A percentile compares a stretch with the other conserved stretches of the same genome.
Evolutionary conservation across 1,140 invertebrate species (phyloP).

Genomic region (Wasmannia auropunctata): DNA sequence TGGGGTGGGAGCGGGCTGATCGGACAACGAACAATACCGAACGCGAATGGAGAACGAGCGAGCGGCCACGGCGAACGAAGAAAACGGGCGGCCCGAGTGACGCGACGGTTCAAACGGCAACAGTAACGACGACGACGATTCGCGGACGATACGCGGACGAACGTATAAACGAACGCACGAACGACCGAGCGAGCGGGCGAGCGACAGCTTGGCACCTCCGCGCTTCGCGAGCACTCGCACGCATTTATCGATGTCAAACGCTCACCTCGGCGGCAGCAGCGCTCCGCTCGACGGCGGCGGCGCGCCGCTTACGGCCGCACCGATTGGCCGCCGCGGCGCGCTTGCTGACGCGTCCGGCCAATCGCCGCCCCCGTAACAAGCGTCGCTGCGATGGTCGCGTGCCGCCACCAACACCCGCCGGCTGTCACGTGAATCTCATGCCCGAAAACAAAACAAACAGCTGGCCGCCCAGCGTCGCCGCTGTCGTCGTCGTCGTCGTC

Average conservation of each 20-base stretch:
- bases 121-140: slow-evolving; percentile 45
- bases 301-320: slow-evolving; percentile 62
- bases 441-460: slow-evolving; percentile 85
- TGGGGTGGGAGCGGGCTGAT: slow-evolving; percentile 24
- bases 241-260: slow-evolving; percentile 85
- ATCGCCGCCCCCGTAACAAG: slow-evolving; percentile 68
- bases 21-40: slow-evolving; percentile 62
- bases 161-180: slow-evolving; percentile 16
- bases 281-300: slow-evolving; percentile 45
- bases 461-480: slow-evolving; percentile 74
- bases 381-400: slow-evolving; percentile 58
- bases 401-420: slow-evolving; percentile 78
- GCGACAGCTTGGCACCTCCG: slow-evolving; percentile 78
- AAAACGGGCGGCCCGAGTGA: slow-evolving; percentile 42
- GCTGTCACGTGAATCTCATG: slow-evolving; percentile 83
- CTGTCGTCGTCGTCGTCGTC: slow-evolving; percentile 21
- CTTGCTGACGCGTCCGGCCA: slow-evolving; percentile 74
- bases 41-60: slow-evolving; percentile 53
- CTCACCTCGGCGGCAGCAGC: slow-evolving; percentile 78
- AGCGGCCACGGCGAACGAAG: slow-evolving; percentile 57
- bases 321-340: slow-evolving; percentile 74
- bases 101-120: slow-evolving; percentile 23
- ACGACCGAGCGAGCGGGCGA: slow-evolving; percentile 72
- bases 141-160: slow-evolving; percentile 1
- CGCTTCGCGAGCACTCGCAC: slow-evolving; percentile 83